Evolutionary conservation across 2,113 vertebrate genomes (phyloP), one percentile per base, ranked within the genome.

Genomic region (Pelvicachromis taeniatus): DNA sequence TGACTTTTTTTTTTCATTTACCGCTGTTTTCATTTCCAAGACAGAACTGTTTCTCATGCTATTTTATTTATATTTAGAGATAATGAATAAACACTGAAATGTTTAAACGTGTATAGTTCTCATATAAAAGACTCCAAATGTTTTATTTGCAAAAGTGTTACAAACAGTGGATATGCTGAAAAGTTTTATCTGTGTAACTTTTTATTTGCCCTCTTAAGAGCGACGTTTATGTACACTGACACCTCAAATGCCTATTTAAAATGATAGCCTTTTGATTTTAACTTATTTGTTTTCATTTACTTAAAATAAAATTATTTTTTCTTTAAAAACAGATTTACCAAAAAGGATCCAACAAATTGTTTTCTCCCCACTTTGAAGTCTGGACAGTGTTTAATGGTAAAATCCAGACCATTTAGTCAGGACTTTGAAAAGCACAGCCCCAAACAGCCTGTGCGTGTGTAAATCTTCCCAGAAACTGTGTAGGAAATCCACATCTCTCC

Each of bases 21-120:
- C 91, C 92, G 93, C 94, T 93, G 61, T 81, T 93, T 95, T 95
- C 61, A 94, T 94, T 95, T 95, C 89, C 92, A 96, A 94, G 91
- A 91, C 78, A 95, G 92, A 91, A 61, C 79, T 95, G 92, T 96
- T 94, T 90, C 93, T 91, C 85, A 88, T 93, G 82, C 81, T 94
- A 89, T 91, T 96, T 95, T 94, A 95, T 95, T 95, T 95, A 95
- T 95, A 95, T 94, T 82, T 95, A 85, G 86, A 93, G 77, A 86
- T 85, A 90, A 92, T 96, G 92, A 95, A 96, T 95, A 93, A 94
- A 94, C 91, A 95, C 94, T 95, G 93, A 95, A 11, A 90, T 93
- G 90, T 96, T 96, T 90, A 88, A 95, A 94, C 88, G 77, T 93
- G 91, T 95, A 91, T 93, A 93, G 94, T 88, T 94, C 94, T 94